A percentile compares a stretch with the other conserved stretches of the same genome.
Evolutionary conservation across 2,797 vertebrate genomes (phyloP).

Genomic region (Acipenser oxyrinchus): DNA sequence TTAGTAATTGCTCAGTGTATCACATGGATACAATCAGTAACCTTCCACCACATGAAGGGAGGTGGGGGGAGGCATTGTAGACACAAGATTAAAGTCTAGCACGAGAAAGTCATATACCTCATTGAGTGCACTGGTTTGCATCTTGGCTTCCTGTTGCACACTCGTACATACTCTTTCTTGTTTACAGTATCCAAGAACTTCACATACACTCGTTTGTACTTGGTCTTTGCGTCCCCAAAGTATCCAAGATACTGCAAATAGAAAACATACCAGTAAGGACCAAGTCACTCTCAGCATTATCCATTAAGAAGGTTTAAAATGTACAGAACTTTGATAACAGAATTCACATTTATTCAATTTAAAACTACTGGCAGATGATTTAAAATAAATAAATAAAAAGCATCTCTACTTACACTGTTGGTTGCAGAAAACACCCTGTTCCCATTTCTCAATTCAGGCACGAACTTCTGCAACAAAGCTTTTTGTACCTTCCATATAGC

Average conservation of each 20-base stretch:
- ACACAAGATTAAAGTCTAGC: not conserved
- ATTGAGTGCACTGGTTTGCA: slow-evolving; percentile 80
- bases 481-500: slow-evolving; percentile 99
- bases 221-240: slow-evolving; percentile 91
- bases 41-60: too few relatives aligned
- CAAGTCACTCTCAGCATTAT: not conserved
- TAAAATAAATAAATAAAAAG: too few relatives aligned
- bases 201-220: slow-evolving; percentile 93
- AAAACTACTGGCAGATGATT: too few relatives aligned
- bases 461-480: slow-evolving; percentile 95
- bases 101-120: slow-evolving; percentile 58
- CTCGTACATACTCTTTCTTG: slow-evolving; percentile 94
- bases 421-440: slow-evolving; percentile 94
- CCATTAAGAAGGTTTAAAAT: not conserved
- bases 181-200: slow-evolving; percentile 96
- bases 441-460: slow-evolving; percentile 88
- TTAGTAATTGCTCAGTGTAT: too few relatives aligned
- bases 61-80: too few relatives aligned
- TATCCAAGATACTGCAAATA: slow-evolving; percentile 87
- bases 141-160: slow-evolving; percentile 88
- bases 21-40: too few relatives aligned
- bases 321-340: not conserved
- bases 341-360: not conserved
- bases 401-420: slow-evolving; percentile 79
- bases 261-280: slow-evolving; percentile 10